Percentiles rank a stretch among this genome's conserved stretches.
These are phyloP conservation scores for Labeo rohita DNA, from an alignment of 2,113 vertebrate species.

Conservation along the genomic window DNA sequence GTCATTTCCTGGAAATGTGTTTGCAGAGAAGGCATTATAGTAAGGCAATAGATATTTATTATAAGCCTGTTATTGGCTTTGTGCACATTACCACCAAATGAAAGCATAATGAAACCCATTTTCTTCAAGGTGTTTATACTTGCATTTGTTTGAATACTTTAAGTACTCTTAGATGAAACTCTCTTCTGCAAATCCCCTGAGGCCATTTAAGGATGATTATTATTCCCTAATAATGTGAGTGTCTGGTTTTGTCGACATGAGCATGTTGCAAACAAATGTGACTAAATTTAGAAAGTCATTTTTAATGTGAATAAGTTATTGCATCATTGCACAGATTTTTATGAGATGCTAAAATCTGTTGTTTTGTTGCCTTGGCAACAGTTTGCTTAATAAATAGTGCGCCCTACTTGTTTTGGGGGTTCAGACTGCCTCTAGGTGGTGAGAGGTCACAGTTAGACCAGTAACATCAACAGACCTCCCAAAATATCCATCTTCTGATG, in stretches of 20 bases:
- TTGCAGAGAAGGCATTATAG: neutral
- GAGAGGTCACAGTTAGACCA: slow-evolving; percentile 2
- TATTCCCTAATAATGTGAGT: neutral
- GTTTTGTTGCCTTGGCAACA: slow-evolving; percentile 42
- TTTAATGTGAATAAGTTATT: neutral
- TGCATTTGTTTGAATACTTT: neutral
- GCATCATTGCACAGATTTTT: neutral
- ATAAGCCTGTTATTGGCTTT: neutral
- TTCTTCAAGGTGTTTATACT: neutral
- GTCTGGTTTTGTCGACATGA: neutral
- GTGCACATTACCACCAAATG: neutral
- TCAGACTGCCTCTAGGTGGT: slow-evolving; percentile 11
- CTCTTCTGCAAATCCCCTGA: neutral
- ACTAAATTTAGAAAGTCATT: neutral
- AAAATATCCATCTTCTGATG: slow-evolving; percentile 8
- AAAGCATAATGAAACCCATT: neutral
- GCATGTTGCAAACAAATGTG: neutral
- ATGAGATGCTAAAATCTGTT: neutral
- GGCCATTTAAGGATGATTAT: neutral
- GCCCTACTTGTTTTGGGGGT: slow-evolving; percentile 4
- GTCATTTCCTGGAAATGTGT: neutral
- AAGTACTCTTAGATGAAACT: neutral
- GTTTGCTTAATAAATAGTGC: slow-evolving; percentile 26
- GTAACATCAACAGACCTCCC: neutral
- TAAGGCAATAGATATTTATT: neutral